A percentile compares a stretch with the other conserved stretches of the same genome.
phyloP scores from a whole-genome alignment of 2,797 vertebrate genomes.

The Hypotaenidia philippensis region DNA sequence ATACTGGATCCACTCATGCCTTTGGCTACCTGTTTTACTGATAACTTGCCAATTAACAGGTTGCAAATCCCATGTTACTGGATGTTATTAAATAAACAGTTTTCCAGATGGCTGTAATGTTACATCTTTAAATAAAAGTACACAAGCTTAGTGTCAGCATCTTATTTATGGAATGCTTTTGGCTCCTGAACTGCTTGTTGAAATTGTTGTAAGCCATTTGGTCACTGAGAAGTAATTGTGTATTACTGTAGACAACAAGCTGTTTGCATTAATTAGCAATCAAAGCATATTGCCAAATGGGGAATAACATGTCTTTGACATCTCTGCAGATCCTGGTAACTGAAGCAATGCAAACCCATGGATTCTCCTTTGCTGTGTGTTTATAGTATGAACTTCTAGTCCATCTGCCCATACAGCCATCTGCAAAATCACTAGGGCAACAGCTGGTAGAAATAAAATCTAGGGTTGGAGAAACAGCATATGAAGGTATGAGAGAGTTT shows the following conservation, averaged over 20 bases:
- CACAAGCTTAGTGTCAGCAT: constrained; percentile 51
- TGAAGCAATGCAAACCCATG: constrained; percentile 29
- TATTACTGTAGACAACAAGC: constrained; percentile 75
- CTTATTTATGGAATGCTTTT: constrained; percentile 69
- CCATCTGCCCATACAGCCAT: constrained; percentile 40
- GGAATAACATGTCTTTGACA: constrained; percentile 75
- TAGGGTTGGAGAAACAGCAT: neutral
- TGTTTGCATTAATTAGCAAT: constrained; percentile 81
- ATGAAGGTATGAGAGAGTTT: neutral
- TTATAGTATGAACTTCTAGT: constrained; percentile 20
- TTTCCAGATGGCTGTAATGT: constrained; percentile 57
- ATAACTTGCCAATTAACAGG: constrained; percentile 28
- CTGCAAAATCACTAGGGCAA: constrained; percentile 45
- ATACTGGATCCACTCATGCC: neutral
- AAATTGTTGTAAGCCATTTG: constrained; percentile 73
- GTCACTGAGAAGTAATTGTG: constrained; percentile 76
- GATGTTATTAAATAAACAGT: constrained; percentile 20
- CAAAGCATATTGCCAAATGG: constrained; percentile 71
- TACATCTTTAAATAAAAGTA: constrained; percentile 67
- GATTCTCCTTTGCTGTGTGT: constrained; percentile 45
- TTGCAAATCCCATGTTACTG: neutral
- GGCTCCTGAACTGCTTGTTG: constrained; percentile 65
- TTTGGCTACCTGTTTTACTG: constrained; percentile 25
- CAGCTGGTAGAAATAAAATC: constrained; percentile 20
- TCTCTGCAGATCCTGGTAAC: constrained; percentile 63